A percentile compares a stretch with the other conserved stretches of the same genome.
These are phyloP conservation scores for Gracilinanus agilis DNA, from an alignment of 2,113 vertebrate genomes.

Conservation along the genomic window DNA sequence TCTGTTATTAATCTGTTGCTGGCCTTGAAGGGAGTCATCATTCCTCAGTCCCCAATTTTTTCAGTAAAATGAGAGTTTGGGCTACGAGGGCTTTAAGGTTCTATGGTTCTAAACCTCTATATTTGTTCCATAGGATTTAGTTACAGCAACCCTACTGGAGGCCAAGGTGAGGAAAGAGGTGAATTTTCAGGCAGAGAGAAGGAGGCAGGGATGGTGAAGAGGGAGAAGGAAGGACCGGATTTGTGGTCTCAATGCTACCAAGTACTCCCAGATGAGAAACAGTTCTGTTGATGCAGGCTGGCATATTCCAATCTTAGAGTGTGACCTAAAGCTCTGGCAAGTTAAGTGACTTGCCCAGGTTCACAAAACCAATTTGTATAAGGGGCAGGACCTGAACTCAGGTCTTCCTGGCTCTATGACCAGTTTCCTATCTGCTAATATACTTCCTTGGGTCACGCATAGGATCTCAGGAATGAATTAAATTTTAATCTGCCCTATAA, in stretches of 20 bases:
- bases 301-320: not conserved
- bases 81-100: not conserved
- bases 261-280: not conserved
- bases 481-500: not conserved
- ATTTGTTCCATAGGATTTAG: not conserved
- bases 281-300: not conserved
- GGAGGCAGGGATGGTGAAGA: no score
- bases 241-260: not conserved
- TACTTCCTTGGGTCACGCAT: not conserved
- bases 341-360: not conserved
- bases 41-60: not conserved
- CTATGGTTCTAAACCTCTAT: not conserved
- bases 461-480: not conserved
- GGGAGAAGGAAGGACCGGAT: not conserved
- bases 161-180: not conserved
- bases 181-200: not conserved
- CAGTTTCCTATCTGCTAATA: not conserved
- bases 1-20: not conserved
- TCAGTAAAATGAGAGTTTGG: not conserved
- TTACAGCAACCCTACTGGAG: not conserved
- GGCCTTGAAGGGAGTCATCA: not conserved
- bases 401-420: not conserved
- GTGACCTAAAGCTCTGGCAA: not conserved
- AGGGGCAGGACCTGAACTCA: not conserved
- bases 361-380: not conserved